phyloP scores from a whole-genome alignment of 2,888 invertebrate species.

The Tachystola acroxantha region DNA sequence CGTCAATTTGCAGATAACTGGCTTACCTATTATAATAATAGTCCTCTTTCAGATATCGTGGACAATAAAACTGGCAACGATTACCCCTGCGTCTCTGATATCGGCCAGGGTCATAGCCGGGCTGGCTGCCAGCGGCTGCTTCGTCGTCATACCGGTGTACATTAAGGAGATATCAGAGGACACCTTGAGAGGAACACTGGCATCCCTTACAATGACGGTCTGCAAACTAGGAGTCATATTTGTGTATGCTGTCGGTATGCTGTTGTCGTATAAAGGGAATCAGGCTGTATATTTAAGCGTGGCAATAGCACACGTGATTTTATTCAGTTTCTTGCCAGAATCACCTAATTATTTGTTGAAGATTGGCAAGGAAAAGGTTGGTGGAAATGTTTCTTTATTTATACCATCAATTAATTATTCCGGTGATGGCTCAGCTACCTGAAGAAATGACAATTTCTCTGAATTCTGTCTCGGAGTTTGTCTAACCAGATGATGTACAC shows the following conservation, averaged over 20 bases:
- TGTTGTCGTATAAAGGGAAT: slow-evolving; percentile 34
- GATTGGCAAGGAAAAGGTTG: slow-evolving; percentile 47
- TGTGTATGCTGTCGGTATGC: slow-evolving; percentile 49
- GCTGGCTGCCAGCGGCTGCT: slow-evolving; percentile 46
- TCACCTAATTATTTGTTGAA: slow-evolving; percentile 56
- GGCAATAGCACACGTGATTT: slow-evolving; percentile 31
- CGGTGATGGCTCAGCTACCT: no score
- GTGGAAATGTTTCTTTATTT: slow-evolving; percentile 11
- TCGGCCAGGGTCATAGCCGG: slow-evolving; percentile 44
- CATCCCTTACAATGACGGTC: slow-evolving; percentile 51
- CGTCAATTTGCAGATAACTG: no score
- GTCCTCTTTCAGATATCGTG: slow-evolving; percentile 64
- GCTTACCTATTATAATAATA: no score
- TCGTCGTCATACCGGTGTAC: slow-evolving; percentile 50
- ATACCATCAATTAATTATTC: no score
- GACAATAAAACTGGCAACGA: slow-evolving; percentile 39
- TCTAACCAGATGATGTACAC: no score
- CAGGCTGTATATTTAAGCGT: slow-evolving; percentile 43
- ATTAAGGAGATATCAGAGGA: slow-evolving; percentile 55
- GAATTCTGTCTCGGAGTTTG: no score
- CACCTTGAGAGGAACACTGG: slow-evolving; percentile 43
- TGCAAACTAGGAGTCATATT: slow-evolving; percentile 58
- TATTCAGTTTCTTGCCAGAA: slow-evolving; percentile 56
- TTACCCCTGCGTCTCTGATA: slow-evolving; percentile 36
- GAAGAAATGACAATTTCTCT: no score